Evolutionary conservation across 2,888 invertebrate genomes (phyloP).

Genomic region (Epirrhoe tristata): DNA sequence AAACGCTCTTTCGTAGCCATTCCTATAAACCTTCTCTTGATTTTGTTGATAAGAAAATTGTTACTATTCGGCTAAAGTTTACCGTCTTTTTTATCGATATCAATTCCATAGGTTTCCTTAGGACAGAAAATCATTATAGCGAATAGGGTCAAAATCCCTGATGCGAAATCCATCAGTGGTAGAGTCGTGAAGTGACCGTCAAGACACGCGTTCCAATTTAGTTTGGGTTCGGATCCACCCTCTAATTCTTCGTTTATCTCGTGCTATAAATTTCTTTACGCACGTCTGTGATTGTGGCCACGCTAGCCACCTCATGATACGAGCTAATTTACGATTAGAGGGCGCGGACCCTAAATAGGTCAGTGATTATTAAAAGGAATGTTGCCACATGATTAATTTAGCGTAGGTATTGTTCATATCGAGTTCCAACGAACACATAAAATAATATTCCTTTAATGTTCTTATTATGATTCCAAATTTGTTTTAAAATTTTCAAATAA

Average conservation of each 20-base stretch:
- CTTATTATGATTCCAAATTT: background rate
- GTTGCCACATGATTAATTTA: constrained; percentile 44
- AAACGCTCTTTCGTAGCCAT: constrained; percentile 15
- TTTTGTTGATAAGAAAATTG: constrained; percentile 5
- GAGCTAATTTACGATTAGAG: constrained; percentile 56
- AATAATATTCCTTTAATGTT: background rate
- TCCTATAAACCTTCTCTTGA: constrained; percentile 9
- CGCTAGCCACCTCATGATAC: constrained; percentile 53
- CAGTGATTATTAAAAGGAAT: constrained; percentile 57
- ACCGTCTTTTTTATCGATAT: background rate
- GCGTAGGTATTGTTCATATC: constrained; percentile 19
- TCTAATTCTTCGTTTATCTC: constrained; percentile 53
- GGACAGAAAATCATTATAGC: background rate
- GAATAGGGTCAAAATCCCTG: constrained; percentile 14
- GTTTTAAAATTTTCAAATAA: background rate
- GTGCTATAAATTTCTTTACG: constrained; percentile 57
- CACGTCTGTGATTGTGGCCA: constrained; percentile 51
- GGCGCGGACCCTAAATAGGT: constrained; percentile 50
- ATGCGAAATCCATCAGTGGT: constrained; percentile 22
- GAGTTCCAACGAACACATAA: constrained; percentile 2
- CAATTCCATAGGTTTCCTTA: background rate
- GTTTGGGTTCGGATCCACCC: constrained; percentile 40
- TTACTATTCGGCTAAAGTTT: background rate
- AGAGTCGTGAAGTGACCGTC: constrained; percentile 31
- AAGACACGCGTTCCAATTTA: constrained; percentile 39